A percentile compares a stretch with the other conserved stretches of the same genome.
These are phyloP conservation scores for Coreoperca whiteheadi DNA, from an alignment of 2,113 vertebrate species.

Conservation along the genomic window DNA sequence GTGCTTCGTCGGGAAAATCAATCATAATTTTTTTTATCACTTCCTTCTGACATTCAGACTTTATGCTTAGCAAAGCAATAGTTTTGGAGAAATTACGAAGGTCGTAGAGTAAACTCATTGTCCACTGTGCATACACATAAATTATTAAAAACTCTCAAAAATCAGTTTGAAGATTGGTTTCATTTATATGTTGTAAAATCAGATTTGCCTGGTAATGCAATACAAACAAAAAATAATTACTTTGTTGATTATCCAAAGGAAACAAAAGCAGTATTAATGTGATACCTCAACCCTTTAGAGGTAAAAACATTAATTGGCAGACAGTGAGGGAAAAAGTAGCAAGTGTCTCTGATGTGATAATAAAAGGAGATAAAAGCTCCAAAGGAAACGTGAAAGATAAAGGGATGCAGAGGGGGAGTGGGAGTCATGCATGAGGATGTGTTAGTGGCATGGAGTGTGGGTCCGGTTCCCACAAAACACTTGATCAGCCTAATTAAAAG, in stretches of 20 bases:
- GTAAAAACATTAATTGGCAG: slow-evolving; percentile 41
- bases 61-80: background rate
- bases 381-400: slow-evolving; percentile 66
- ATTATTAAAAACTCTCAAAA: slow-evolving; percentile 3
- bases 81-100: background rate
- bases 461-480: slow-evolving; percentile 82
- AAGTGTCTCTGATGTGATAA: slow-evolving; percentile 56
- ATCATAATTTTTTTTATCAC: slow-evolving; percentile 17
- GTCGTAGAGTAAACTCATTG: background rate
- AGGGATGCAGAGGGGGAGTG: slow-evolving; percentile 62
- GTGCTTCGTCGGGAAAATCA: slow-evolving; percentile 34
- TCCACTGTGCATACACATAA: background rate
- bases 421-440: slow-evolving; percentile 69
- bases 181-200: background rate
- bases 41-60: slow-evolving; percentile 10
- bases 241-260: slow-evolving; percentile 22
- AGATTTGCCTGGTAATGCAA: background rate
- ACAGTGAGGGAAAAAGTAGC: slow-evolving; percentile 44
- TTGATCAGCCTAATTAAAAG: slow-evolving; percentile 84
- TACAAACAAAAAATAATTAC: background rate
- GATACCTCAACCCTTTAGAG: slow-evolving; percentile 35
- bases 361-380: slow-evolving; percentile 63
- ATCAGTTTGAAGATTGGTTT: background rate
- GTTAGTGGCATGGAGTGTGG: slow-evolving; percentile 72
- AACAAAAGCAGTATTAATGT: slow-evolving; percentile 35